Evolutionary conservation across 2,113 vertebrate species (phyloP).

Genomic region (Falco punctatus): DNA sequence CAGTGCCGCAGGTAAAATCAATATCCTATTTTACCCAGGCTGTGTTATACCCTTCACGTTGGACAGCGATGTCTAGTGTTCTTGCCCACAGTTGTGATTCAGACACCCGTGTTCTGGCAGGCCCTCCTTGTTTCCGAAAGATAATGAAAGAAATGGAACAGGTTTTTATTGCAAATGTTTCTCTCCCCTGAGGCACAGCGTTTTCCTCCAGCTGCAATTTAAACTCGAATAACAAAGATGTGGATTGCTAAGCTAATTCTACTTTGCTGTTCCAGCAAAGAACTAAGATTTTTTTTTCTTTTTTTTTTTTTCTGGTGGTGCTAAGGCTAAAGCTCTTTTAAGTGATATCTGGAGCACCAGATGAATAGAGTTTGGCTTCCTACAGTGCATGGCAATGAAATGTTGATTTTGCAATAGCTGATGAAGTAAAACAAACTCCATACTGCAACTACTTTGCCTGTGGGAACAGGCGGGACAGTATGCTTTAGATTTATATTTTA

Average conservation of each 20-base stretch:
- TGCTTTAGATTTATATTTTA: background rate
- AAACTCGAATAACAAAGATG: background rate
- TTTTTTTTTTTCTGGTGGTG: background rate
- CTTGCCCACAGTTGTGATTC: background rate
- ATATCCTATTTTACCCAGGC: background rate
- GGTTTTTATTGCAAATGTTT: background rate
- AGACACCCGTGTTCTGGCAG: background rate
- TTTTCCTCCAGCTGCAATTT: constrained; percentile 13
- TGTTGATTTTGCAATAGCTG: constrained; percentile 42
- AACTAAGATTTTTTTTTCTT: background rate
- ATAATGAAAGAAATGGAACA: background rate
- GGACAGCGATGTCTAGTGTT: background rate
- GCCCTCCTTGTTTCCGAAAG: background rate
- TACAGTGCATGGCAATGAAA: background rate
- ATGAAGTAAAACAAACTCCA: background rate
- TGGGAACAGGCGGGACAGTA: background rate
- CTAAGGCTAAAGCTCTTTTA: background rate
- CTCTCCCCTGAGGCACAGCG: background rate
- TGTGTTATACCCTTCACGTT: background rate
- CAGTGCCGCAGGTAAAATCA: background rate
- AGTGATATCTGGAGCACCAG: background rate
- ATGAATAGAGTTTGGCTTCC: background rate
- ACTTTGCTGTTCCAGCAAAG: background rate
- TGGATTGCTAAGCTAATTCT: background rate
- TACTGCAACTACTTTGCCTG: background rate